A percentile compares a stretch with the other conserved stretches of the same genome.
These are phyloP conservation scores for Chelonus insularis DNA, from an alignment of 1,140 invertebrate genomes.

Conservation along the genomic window DNA sequence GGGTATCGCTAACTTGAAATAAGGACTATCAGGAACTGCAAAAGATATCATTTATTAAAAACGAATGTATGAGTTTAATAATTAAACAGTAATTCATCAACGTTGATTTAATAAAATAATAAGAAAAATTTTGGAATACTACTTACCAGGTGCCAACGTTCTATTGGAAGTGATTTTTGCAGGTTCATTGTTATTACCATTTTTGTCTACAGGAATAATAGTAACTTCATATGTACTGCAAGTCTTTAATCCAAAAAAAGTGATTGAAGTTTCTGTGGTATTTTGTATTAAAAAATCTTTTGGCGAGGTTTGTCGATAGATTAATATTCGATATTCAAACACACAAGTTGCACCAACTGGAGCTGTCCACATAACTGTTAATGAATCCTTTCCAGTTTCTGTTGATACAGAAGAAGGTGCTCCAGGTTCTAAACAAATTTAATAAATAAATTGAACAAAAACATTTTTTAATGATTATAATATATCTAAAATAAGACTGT, in stretches of 20 bases:
- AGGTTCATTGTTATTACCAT: slow-evolving; percentile 14
- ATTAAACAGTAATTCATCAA: neutral
- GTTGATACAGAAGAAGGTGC: slow-evolving; percentile 22
- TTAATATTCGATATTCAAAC: slow-evolving; percentile 38
- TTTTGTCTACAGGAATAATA: slow-evolving; percentile 34
- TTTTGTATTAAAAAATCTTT: neutral
- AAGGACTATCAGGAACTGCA: neutral
- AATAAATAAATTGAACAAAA: slow-evolving; percentile 5
- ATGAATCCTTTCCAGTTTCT: slow-evolving; percentile 21
- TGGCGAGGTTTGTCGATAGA: neutral
- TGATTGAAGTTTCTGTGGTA: slow-evolving; percentile 27
- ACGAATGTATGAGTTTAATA: neutral
- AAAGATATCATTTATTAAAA: neutral
- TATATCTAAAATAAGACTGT: neutral
- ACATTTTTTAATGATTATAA: slow-evolving; percentile 1
- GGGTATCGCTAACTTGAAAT: neutral
- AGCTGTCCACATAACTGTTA: slow-evolving; percentile 38
- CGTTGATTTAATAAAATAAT: slow-evolving; percentile 28
- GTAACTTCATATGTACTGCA: slow-evolving; percentile 37
- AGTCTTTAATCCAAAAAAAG: slow-evolving; percentile 32
- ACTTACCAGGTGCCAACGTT: slow-evolving; percentile 31
- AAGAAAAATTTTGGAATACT: neutral
- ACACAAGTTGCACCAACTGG: slow-evolving; percentile 38
- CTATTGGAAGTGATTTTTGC: slow-evolving; percentile 3
- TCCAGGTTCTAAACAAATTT: slow-evolving; percentile 33